phyloP scores from a whole-genome alignment of 2,797 vertebrate genomes.

The Cyclura pinguis region DNA sequence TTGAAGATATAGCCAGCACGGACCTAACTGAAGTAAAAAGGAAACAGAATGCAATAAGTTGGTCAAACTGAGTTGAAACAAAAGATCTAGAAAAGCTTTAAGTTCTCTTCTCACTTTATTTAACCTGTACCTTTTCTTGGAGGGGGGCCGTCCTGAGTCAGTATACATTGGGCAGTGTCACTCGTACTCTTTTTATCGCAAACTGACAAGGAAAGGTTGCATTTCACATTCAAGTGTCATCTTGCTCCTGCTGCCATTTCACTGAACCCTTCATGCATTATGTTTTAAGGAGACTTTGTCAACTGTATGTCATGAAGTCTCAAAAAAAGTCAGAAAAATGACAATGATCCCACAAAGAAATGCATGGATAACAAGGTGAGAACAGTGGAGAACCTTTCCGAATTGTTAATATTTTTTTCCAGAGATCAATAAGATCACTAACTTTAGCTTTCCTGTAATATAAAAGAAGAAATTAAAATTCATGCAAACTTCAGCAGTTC shows the following conservation, averaged over 20 bases:
- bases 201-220: constrained; percentile 68
- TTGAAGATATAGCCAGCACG: neutral
- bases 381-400: constrained; percentile 57
- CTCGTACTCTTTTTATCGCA: constrained; percentile 60
- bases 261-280: constrained; percentile 40
- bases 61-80: rapidly evolving
- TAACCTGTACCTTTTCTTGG: neutral
- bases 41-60: neutral
- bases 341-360: constrained; percentile 58
- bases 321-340: constrained; percentile 66
- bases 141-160: neutral
- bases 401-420: constrained; percentile 64
- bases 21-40: constrained; percentile 21
- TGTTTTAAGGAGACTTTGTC: constrained; percentile 70
- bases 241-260: constrained; percentile 66
- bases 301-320: constrained; percentile 67
- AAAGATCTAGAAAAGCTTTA: neutral
- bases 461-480: neutral
- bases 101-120: constrained; percentile 1
- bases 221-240: constrained; percentile 71
- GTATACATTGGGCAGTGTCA: constrained; percentile 50
- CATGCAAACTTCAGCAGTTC: neutral
- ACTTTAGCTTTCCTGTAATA: neutral
- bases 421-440: constrained; percentile 52
- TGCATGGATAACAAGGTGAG: constrained; percentile 64